Evolutionary conservation across 2,113 vertebrate species (phyloP).

Genomic region (Anseranas semipalmata): DNA sequence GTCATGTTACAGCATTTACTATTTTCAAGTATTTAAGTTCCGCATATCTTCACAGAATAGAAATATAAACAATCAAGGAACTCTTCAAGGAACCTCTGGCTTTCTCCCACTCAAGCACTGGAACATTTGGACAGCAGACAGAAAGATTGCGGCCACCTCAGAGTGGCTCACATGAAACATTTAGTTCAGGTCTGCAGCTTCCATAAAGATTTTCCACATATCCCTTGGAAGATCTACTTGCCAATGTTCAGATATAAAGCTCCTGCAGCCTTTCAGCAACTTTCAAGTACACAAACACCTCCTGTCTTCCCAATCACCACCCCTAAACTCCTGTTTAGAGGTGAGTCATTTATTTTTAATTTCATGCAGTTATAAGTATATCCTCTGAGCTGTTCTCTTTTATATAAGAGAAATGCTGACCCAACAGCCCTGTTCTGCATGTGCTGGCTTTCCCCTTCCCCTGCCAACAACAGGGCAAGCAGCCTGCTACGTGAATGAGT

Average conservation of each 20-base stretch:
- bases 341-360: not conserved
- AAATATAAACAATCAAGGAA: not conserved
- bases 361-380: not conserved
- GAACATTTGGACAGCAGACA: not conserved
- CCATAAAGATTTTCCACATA: not conserved
- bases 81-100: fast-evolving
- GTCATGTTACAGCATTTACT: not conserved
- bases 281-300: not conserved
- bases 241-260: not conserved
- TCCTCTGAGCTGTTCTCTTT: not conserved
- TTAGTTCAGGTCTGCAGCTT: not conserved
- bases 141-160: not conserved
- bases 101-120: not conserved
- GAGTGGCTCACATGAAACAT: not conserved
- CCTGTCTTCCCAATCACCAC: not conserved
- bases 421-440: not conserved
- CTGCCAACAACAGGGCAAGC: fast-evolving
- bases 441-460: not conserved
- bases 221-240: not conserved
- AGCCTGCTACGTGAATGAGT: fast-evolving
- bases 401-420: no score
- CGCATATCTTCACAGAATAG: not conserved
- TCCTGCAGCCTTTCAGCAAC: not conserved
- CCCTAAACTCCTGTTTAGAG: not conserved
- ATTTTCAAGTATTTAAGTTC: not conserved